Evolutionary conservation across 1,140 invertebrate species (phyloP).

Genomic region (Drosophila subobscura): DNA sequence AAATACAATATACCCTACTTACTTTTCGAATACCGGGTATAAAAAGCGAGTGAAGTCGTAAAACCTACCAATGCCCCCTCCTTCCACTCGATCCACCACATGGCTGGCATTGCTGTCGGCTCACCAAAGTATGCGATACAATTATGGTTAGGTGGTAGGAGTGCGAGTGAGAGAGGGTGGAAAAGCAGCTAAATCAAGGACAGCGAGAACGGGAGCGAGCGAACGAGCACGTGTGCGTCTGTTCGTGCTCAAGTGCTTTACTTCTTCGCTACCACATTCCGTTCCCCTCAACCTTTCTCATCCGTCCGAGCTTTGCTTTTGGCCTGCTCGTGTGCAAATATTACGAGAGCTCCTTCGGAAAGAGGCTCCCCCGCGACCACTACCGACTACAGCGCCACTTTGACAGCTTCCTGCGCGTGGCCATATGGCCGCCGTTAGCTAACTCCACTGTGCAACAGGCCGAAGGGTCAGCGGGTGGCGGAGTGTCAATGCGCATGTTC

Average conservation of each 20-base stretch:
- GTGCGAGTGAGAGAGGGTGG: slow-evolving; percentile 1
- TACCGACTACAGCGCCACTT: slow-evolving; percentile 23
- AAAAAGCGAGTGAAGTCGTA: slow-evolving; percentile 4
- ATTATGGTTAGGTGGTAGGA: slow-evolving; percentile 48
- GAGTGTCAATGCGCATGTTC: neutral
- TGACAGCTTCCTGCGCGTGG: slow-evolving; percentile 52
- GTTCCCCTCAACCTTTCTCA: too few relatives aligned
- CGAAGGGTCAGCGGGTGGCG: neutral
- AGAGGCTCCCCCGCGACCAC: neutral
- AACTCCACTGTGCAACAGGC: slow-evolving; percentile 44
- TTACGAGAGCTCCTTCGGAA: slow-evolving; percentile 48
- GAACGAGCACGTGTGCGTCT: slow-evolving; percentile 11
- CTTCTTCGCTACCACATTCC: too few relatives aligned
- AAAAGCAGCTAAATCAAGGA: neutral
- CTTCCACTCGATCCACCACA: neutral
- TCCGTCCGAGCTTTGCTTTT: slow-evolving; percentile 61
- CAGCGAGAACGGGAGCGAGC: slow-evolving; percentile 13
- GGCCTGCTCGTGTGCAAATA: slow-evolving; percentile 62
- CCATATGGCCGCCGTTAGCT: slow-evolving; percentile 51
- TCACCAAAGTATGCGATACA: slow-evolving; percentile 66
- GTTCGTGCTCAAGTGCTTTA: slow-evolving; percentile 51
- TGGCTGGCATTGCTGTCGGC: neutral
- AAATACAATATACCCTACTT: too few relatives aligned
- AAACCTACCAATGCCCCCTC: slow-evolving; percentile 24
- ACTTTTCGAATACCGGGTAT: too few relatives aligned